Evolutionary conservation across 1,140 invertebrate genomes (phyloP).

Genomic region (Holotrichia oblita): DNA sequence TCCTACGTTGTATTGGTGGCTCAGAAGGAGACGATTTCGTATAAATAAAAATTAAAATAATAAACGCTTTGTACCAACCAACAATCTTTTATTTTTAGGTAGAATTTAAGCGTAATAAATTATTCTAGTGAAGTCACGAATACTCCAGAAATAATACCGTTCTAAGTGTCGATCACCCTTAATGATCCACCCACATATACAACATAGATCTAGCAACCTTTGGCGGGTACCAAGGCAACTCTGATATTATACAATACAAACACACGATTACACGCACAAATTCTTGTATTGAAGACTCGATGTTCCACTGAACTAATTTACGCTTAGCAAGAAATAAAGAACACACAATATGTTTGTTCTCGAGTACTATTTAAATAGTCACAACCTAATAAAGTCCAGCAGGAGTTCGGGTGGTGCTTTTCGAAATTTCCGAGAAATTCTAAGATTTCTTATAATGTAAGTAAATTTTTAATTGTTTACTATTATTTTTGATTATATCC

Average conservation of each 20-base stretch:
- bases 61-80: no score
- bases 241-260: neutral
- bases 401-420: neutral
- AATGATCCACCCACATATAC: neutral
- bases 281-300: neutral
- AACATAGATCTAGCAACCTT: neutral
- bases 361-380: neutral
- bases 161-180: neutral
- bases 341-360: neutral
- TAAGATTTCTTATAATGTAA: neutral
- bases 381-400: neutral
- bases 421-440: neutral
- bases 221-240: neutral
- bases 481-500: neutral
- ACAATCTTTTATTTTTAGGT: no score
- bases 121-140: neutral
- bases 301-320: slow-evolving; percentile 10
- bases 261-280: neutral
- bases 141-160: neutral
- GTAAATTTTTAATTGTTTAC: no score
- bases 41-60: no score
- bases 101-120: neutral
- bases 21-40: no score
- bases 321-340: neutral
- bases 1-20: no score